A percentile compares a stretch with the other conserved stretches of the same genome.
phyloP scores from a whole-genome alignment of 2,113 vertebrate species.

The Xiphias gladius region DNA sequence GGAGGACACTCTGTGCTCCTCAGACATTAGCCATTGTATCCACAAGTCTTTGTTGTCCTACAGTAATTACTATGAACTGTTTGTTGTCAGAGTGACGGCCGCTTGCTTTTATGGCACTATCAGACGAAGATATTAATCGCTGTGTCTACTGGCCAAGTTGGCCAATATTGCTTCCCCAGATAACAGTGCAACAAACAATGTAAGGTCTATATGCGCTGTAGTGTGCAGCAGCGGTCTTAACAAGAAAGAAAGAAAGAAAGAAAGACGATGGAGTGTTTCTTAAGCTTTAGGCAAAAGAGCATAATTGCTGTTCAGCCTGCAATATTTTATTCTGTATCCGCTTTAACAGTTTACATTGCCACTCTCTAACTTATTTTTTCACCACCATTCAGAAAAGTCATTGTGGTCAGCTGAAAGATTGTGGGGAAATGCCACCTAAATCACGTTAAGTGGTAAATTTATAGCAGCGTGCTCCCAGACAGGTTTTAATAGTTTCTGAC shows the following conservation, averaged over 20 bases:
- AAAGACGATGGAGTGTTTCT: not conserved
- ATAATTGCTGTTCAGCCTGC: not conserved
- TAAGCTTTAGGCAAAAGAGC: not conserved
- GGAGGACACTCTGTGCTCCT: conserved; percentile 58
- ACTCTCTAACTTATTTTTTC: not conserved
- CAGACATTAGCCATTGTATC: conserved; percentile 71
- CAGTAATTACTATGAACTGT: conserved; percentile 63
- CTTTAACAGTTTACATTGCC: not conserved
- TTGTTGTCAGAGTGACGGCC: conserved; percentile 61
- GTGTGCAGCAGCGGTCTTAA: not conserved
- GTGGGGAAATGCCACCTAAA: conserved; percentile 7
- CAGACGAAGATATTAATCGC: conserved; percentile 42
- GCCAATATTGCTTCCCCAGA: conserved; percentile 13
- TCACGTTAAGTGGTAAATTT: conserved; percentile 10
- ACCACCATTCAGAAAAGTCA: conserved; percentile 12
- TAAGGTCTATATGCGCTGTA: not conserved
- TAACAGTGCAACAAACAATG: conserved; percentile 6
- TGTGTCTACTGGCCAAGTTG: conserved; percentile 24
- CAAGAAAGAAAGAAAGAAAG: not conserved
- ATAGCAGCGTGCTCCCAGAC: conserved; percentile 14
- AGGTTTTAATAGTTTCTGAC: conserved; percentile 64
- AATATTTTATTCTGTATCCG: not conserved
- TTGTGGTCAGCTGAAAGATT: not conserved
- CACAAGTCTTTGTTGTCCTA: conserved; percentile 63
- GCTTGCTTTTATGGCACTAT: conserved; percentile 45